Evolutionary conservation across 2,888 invertebrate species (phyloP).

Genomic region (Deilephila porcellus): DNA sequence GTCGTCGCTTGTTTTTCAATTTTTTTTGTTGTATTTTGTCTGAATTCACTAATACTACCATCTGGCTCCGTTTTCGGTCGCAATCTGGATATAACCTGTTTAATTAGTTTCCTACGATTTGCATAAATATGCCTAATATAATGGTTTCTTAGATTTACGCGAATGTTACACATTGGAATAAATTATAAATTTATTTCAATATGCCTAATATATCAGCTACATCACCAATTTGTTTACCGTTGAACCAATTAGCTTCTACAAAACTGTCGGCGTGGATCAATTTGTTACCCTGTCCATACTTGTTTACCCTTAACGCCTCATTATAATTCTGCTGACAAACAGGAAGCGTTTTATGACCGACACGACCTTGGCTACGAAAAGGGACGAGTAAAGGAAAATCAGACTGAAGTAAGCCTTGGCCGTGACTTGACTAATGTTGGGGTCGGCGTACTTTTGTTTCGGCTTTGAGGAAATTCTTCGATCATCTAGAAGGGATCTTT

Average conservation of each 20-base stretch:
- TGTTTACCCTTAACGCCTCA: conserved; percentile 29
- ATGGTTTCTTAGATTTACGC: too few relatives aligned
- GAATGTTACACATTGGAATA: too few relatives aligned
- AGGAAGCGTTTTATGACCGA: conserved; percentile 31
- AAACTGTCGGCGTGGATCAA: not conserved
- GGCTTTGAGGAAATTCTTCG: not conserved
- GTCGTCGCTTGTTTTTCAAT: too few relatives aligned
- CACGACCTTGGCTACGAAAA: conserved; percentile 31
- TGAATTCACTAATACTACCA: too few relatives aligned
- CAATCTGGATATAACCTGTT: too few relatives aligned
- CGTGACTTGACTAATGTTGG: conserved; percentile 2
- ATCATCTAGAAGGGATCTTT: too few relatives aligned
- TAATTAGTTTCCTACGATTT: too few relatives aligned
- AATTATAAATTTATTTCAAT: too few relatives aligned
- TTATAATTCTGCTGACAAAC: conserved; percentile 36
- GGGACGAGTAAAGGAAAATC: conserved; percentile 25
- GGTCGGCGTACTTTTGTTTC: conserved; percentile 5
- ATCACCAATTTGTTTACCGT: not conserved
- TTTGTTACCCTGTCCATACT: not conserved
- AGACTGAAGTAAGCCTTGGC: not conserved
- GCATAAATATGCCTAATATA: not conserved
- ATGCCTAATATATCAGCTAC: not conserved
- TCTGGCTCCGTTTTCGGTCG: too few relatives aligned
- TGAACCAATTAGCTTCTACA: not conserved
- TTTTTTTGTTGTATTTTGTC: too few relatives aligned